Conservation (phyloP, 2,797 vertebrate species). For the Phaenicophaeus curvirostris region DNA sequence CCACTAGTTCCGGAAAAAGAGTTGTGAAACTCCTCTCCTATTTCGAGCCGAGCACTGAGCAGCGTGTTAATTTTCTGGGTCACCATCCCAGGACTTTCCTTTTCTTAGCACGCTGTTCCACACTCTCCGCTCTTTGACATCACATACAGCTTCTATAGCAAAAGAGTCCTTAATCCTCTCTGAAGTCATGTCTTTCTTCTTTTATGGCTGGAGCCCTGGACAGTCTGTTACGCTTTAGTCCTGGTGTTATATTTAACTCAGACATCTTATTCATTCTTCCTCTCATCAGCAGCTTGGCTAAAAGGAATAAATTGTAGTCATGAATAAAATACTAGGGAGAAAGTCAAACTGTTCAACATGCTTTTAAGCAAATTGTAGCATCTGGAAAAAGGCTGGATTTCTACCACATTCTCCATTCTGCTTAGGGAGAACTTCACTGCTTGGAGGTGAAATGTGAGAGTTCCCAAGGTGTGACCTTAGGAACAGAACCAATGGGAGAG, state of each 20-base stretch:
- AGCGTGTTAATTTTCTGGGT: slow-evolving; percentile 46
- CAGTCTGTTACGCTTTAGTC: slow-evolving; percentile 39
- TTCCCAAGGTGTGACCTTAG: not conserved
- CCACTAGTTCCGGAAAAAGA: slow-evolving; percentile 8
- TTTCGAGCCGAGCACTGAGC: slow-evolving; percentile 30
- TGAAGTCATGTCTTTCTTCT: slow-evolving; percentile 69
- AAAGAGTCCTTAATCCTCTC: slow-evolving; percentile 50
- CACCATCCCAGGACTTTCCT: slow-evolving; percentile 56
- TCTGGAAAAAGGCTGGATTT: not conserved
- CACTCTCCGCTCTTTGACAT: slow-evolving; percentile 48
- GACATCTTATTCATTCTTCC: slow-evolving; percentile 47
- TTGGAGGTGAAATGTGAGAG: not conserved
- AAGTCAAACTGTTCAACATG: not conserved
- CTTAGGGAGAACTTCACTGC: not conserved
- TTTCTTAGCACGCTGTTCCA: slow-evolving; percentile 45
- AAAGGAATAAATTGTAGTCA: slow-evolving; percentile 42
- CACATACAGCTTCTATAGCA: slow-evolving; percentile 20
- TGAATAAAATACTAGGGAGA: slow-evolving; percentile 46
- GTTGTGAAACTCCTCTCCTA: slow-evolving; percentile 39
- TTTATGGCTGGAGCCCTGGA: slow-evolving; percentile 53
- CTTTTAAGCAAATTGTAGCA: not conserved
- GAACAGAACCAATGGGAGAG: not conserved
- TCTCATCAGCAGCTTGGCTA: slow-evolving; percentile 17
- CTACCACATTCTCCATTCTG: not conserved
- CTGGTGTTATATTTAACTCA: slow-evolving; percentile 54